Conservation (phyloP, 1,140 invertebrate genomes). For the Elysia chlorotica region DNA sequence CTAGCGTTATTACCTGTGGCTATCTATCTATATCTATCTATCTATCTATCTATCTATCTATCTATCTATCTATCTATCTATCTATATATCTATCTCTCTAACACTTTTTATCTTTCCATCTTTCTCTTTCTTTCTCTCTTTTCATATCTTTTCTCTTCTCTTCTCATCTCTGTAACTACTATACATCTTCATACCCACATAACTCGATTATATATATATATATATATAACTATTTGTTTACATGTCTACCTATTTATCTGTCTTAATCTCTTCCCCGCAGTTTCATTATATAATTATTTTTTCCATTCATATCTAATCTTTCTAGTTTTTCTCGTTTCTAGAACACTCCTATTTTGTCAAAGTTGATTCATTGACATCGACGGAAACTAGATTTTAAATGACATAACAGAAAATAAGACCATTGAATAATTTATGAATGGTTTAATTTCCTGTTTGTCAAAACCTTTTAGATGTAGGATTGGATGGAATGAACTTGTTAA, state of each 20-base stretch:
- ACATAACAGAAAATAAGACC: too few relatives aligned
- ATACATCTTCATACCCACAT: not conserved
- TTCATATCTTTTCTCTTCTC: not conserved
- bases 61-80: constrained; percentile 2
- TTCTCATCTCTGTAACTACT: not conserved
- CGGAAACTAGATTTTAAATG: too few relatives aligned
- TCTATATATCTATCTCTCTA: not conserved
- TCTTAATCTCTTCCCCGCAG: not conserved
- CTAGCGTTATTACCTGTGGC: too few relatives aligned
- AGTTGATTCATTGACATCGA: too few relatives aligned
- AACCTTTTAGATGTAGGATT: too few relatives aligned
- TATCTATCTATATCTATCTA: not conserved
- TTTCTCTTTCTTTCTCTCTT: not conserved
- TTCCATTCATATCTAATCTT: too few relatives aligned
- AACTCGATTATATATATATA: not conserved
- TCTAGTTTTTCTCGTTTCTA: too few relatives aligned
- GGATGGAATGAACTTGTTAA: too few relatives aligned
- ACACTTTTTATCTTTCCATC: not conserved
- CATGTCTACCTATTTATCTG: not conserved
- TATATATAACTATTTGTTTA: not conserved
- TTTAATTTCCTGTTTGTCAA: too few relatives aligned
- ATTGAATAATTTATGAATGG: too few relatives aligned
- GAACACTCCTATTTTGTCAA: too few relatives aligned
- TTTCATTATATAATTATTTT: too few relatives aligned
- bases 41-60: not conserved